Evolutionary conservation across 2,113 vertebrate species (phyloP).

Genomic region (Hyaena hyaena): DNA sequence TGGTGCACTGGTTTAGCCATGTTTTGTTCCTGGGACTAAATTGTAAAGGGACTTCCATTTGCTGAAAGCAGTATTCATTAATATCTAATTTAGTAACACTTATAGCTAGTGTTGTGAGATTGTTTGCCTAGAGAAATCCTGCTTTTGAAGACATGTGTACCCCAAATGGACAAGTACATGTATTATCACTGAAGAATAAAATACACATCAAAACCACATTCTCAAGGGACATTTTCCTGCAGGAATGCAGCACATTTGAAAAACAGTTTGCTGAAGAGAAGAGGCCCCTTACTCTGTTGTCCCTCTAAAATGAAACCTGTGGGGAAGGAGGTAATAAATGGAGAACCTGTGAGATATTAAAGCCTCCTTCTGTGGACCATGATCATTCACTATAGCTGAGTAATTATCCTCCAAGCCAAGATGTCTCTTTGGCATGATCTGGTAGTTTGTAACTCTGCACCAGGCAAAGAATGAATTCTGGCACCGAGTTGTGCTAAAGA

Average conservation of each 20-base stretch:
- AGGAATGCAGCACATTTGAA: background rate
- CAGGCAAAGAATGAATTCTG: background rate
- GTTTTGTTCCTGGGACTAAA: background rate
- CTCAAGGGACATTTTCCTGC: background rate
- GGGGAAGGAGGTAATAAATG: background rate
- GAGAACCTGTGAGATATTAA: background rate
- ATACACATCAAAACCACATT: background rate
- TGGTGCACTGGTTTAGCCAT: background rate
- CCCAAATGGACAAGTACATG: background rate
- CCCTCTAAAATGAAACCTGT: background rate
- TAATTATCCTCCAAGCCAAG: background rate
- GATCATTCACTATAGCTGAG: background rate
- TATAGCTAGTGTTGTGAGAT: background rate
- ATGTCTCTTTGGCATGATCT: background rate
- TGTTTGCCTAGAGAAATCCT: background rate
- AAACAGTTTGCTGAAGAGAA: background rate
- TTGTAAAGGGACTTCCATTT: background rate
- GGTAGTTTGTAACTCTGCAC: background rate
- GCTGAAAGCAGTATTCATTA: background rate
- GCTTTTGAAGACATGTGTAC: background rate
- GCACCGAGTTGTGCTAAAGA: background rate
- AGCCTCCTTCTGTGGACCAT: background rate
- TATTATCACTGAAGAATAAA: background rate
- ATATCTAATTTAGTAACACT: background rate
- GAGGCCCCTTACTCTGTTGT: background rate